A percentile compares a stretch with the other conserved stretches of the same genome.
These are phyloP conservation scores for Xenops minutus DNA, from an alignment of 2,797 vertebrate genomes.

Conservation along the genomic window DNA sequence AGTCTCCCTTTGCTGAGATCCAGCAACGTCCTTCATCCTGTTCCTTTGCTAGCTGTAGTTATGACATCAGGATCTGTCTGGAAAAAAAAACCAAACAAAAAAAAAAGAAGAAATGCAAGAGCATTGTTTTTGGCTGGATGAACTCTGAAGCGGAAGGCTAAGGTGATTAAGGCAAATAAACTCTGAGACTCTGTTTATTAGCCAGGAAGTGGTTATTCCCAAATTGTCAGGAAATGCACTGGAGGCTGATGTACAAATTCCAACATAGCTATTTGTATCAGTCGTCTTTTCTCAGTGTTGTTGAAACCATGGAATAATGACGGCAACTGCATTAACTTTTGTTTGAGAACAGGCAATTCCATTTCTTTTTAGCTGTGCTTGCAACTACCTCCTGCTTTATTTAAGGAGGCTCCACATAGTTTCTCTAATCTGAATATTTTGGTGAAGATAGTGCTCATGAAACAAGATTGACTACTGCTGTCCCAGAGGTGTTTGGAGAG, in stretches of 20 bases:
- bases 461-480: accelerated
- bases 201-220: conserved; percentile 43
- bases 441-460: background rate
- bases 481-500: background rate
- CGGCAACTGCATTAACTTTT: background rate
- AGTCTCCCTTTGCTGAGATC: background rate
- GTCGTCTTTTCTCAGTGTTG: background rate
- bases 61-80: background rate
- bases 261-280: background rate
- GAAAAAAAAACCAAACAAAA: background rate
- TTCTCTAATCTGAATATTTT: background rate
- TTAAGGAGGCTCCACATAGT: background rate
- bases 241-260: background rate
- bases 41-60: background rate
- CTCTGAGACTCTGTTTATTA: background rate
- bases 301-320: background rate
- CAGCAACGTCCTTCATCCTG: background rate
- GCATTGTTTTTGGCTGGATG: conserved; percentile 10
- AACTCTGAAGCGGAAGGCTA: conserved; percentile 28
- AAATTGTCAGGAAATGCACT: conserved; percentile 9
- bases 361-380: background rate
- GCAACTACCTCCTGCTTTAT: background rate
- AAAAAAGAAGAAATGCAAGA: background rate
- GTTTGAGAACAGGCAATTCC: background rate
- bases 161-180: conserved; percentile 38